Conservation (phyloP, 2,113 vertebrate species). For the Misgurnus anguillicaudatus region DNA sequence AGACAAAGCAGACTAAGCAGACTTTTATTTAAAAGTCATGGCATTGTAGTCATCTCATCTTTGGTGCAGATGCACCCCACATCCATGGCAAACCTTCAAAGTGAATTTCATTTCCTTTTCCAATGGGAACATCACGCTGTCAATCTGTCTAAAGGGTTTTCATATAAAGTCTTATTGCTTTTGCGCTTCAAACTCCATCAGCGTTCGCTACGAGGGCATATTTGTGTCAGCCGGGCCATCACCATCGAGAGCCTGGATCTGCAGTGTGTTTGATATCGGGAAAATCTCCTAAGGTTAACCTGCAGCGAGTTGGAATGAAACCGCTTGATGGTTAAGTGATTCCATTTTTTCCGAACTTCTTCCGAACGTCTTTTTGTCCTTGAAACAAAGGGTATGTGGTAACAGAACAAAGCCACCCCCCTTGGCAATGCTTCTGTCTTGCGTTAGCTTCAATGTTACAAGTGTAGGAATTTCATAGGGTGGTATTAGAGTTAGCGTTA, state of each 20-base stretch:
- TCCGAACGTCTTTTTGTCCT: slow-evolving; percentile 17
- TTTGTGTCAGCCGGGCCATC: neutral
- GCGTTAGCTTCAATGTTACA: neutral
- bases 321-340: neutral
- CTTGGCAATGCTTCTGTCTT: neutral
- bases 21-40: slow-evolving; percentile 17
- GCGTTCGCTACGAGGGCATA: neutral
- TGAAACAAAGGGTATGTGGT: neutral
- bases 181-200: neutral
- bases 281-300: neutral
- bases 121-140: neutral
- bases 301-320: neutral
- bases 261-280: neutral
- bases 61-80: neutral
- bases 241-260: no score
- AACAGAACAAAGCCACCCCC: slow-evolving; percentile 14
- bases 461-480: neutral
- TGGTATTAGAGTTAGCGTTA: slow-evolving; percentile 19
- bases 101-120: slow-evolving; percentile 8
- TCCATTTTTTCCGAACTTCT: neutral
- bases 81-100: slow-evolving; percentile 9
- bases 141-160: neutral
- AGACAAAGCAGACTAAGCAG: neutral
- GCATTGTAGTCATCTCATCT: slow-evolving; percentile 3
- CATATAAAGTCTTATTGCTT: neutral